Percentiles rank a stretch among this genome's conserved stretches.
phyloP scores from a whole-genome alignment of 2,113 vertebrate species.

The Athene cunicularia region DNA sequence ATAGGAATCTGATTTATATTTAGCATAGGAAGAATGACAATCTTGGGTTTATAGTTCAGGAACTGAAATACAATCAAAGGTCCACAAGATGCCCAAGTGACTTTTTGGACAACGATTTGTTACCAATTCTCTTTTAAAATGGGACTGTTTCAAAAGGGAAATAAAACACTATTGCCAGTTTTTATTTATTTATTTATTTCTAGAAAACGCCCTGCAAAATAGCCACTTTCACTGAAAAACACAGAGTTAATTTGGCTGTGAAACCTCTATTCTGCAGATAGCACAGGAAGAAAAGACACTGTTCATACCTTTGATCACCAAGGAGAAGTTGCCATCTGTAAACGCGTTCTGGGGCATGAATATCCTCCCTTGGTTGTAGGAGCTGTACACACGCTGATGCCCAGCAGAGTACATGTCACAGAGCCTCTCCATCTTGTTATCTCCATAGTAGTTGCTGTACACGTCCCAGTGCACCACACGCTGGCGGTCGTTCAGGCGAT shows the following conservation, averaged over 20 bases:
- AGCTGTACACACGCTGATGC: conserved; percentile 86
- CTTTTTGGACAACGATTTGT: background rate
- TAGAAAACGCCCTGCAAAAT: rapidly evolving
- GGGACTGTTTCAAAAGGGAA: background rate
- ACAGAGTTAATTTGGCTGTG: rapidly evolving
- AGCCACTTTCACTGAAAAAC: background rate
- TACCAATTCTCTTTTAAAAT: background rate
- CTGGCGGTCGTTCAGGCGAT: conserved; percentile 88
- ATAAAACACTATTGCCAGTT: background rate
- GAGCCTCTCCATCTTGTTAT: conserved; percentile 77
- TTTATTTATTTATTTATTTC: background rate
- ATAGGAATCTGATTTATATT: too few species aligned
- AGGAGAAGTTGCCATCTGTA: conserved; percentile 92
- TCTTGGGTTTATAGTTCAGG: background rate
- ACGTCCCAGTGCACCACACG: conserved; percentile 96
- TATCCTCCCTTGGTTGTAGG: conserved; percentile 84
- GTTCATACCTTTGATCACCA: conserved; percentile 79
- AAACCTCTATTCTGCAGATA: background rate
- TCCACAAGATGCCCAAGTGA: background rate
- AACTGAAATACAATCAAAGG: background rate
- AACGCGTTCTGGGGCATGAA: conserved; percentile 83
- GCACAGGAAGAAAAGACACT: background rate
- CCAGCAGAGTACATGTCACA: conserved; percentile 91
- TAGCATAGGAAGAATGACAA: background rate
- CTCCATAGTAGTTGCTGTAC: conserved; percentile 50